A percentile compares a stretch with the other conserved stretches of the same genome.
These are phyloP conservation scores for Eledone cirrhosa DNA, from an alignment of 2,888 invertebrate genomes.

Conservation along the genomic window DNA sequence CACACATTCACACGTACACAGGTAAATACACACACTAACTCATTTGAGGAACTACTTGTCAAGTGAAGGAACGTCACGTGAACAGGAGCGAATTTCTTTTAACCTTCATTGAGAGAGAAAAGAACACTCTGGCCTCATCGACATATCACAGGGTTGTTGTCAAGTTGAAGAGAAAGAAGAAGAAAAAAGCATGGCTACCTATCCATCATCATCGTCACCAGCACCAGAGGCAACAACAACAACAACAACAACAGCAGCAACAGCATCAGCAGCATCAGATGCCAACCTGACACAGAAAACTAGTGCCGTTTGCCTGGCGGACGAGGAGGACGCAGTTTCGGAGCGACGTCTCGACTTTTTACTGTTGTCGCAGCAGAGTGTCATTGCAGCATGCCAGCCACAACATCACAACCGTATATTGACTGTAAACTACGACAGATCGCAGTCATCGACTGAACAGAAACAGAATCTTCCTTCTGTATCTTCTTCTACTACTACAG, in stretches of 20 bases:
- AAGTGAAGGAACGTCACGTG: too few relatives aligned
- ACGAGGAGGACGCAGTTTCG: too few relatives aligned
- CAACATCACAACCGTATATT: background rate
- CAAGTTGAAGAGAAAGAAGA: background rate
- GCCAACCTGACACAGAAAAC: background rate
- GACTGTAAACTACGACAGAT: background rate
- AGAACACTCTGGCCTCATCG: background rate
- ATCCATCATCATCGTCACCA: background rate
- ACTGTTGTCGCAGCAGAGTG: too few relatives aligned
- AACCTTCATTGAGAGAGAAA: background rate
- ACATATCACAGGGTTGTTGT: background rate
- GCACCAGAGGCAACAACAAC: background rate
- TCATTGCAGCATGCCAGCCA: too few relatives aligned
- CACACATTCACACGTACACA: too few relatives aligned
- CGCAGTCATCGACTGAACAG: background rate
- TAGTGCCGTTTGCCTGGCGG: too few relatives aligned
- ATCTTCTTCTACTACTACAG: too few relatives aligned
- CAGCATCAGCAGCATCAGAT: background rate
- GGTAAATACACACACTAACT: too few relatives aligned
- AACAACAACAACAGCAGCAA: too few relatives aligned
- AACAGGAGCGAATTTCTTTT: background rate
- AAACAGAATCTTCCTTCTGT: too few relatives aligned
- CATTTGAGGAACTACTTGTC: too few relatives aligned
- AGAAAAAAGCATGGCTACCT: background rate
- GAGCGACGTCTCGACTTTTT: too few relatives aligned